Conservation (phyloP, 2,113 vertebrate species). For the Siniperca chuatsi region DNA sequence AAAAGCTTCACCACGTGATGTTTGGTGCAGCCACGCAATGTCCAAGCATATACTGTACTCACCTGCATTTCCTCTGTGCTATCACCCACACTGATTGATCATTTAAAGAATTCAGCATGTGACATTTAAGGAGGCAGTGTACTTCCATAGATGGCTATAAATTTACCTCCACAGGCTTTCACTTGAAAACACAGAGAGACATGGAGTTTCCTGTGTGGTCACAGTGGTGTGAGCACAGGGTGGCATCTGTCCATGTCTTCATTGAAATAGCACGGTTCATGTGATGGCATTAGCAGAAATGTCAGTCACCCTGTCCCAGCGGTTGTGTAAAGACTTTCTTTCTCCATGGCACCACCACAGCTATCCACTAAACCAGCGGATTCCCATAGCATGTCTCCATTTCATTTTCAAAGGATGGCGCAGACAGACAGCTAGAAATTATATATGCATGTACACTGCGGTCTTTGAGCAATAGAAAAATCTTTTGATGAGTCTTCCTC, state of each 20-base stretch:
- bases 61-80: not conserved
- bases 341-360: slow-evolving; percentile 46
- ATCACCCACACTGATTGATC: slow-evolving; percentile 36
- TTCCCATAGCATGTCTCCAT: slow-evolving; percentile 34
- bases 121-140: slow-evolving; percentile 8
- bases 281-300: slow-evolving; percentile 79
- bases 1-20: not conserved
- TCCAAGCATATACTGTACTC: not conserved
- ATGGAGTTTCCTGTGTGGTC: slow-evolving; percentile 72
- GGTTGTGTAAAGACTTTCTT: slow-evolving; percentile 69
- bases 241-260: slow-evolving; percentile 72
- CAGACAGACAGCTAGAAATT: slow-evolving; percentile 10
- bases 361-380: slow-evolving; percentile 43
- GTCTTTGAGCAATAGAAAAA: slow-evolving; percentile 1
- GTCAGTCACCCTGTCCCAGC: slow-evolving; percentile 68
- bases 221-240: slow-evolving; percentile 58
- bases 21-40: not conserved
- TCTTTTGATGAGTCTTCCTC: not conserved
- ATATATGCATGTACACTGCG: not conserved
- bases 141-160: slow-evolving; percentile 47
- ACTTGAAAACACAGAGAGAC: slow-evolving; percentile 59
- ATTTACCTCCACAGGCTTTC: slow-evolving; percentile 42
- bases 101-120: slow-evolving; percentile 30
- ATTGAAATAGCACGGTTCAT: slow-evolving; percentile 66
- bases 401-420: slow-evolving; percentile 30